Base-by-base conservation (phyloP, 2,113 vertebrate genomes). In the Opisthocomus hoazin region DNA sequence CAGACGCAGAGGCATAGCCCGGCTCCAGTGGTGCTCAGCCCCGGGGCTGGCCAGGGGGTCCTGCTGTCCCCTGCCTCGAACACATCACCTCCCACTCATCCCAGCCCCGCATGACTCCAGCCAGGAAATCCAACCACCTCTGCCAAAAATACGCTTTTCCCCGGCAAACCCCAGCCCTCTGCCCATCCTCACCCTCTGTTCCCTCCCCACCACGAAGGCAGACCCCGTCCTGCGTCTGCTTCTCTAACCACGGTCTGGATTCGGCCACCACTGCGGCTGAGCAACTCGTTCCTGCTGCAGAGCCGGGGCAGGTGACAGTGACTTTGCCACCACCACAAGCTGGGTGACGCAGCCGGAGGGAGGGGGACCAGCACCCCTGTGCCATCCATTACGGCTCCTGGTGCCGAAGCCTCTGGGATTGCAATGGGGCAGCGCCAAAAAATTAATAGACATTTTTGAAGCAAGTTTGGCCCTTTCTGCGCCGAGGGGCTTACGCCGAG, bases 401-500 rank as follows among this genome's bases (percentile, higher is more conserved):
- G 36, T 12, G 27, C 45, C 54, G 57, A 12, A 78, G 41, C 21
- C 23, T 15, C 75, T 30, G 63, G 32, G 23, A 76, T 15, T 1
- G 6, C 54, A 41, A 46, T 1, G 23, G 32, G 30, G 10, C 4
- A 6, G 57, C 0, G 2, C 10, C 36, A n/a, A 56, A 69, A 89
- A 26, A 27, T 9, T 1, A 27, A 27, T 8, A 15, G 18, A 63
- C 23, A 14, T 8, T 12, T 76, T 21, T 18, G 2, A 88, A 64
- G 24, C 3, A 0, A 36, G 2, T 75, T 81, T 60, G 76, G 16
- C 20, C 30, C 51, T 84, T 75, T 53, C 56, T 15, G 27, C 27
- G 50, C 50, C 0, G 2, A 73, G 43, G 12, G 9, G 2, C 0
- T 0, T 32, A 16, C 3, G 7, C 34, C 2, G 12, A 56, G 39